Conservation (phyloP, 2,113 vertebrate genomes). For the Pantherophis guttatus region DNA sequence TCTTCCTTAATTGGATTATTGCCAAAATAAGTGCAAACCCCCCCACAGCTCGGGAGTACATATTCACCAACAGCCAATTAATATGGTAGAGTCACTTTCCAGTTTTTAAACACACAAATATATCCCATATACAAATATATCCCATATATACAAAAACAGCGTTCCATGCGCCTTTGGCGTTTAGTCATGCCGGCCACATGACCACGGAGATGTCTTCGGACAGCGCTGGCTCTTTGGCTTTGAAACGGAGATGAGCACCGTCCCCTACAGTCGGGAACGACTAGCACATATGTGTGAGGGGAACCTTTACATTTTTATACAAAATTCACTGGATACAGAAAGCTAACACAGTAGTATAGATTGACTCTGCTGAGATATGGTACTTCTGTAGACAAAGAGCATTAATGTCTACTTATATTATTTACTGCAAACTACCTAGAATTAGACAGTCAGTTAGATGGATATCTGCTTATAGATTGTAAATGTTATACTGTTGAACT, state of each 20-base stretch:
- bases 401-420: background rate
- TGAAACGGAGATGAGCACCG: too few relatives aligned
- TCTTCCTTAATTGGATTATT: background rate
- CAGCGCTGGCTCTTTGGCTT: too few relatives aligned
- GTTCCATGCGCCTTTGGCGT: too few relatives aligned
- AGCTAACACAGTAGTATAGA: background rate
- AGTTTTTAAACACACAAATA: background rate
- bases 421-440: background rate
- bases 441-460: background rate
- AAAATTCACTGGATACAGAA: background rate
- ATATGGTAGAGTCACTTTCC: background rate
- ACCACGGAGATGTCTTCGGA: too few relatives aligned
- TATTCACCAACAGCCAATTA: background rate
- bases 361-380: background rate
- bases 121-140: too few relatives aligned
- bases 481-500: background rate
- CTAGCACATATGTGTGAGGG: too few relatives aligned
- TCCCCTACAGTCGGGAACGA: too few relatives aligned
- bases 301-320: background rate
- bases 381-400: background rate
- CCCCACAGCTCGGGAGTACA: background rate
- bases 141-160: too few relatives aligned
- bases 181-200: too few relatives aligned
- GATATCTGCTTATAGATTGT: background rate
- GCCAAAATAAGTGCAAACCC: background rate